Base-by-base conservation (phyloP, 2,888 invertebrate genomes). In the Stenurella melanura region DNA sequence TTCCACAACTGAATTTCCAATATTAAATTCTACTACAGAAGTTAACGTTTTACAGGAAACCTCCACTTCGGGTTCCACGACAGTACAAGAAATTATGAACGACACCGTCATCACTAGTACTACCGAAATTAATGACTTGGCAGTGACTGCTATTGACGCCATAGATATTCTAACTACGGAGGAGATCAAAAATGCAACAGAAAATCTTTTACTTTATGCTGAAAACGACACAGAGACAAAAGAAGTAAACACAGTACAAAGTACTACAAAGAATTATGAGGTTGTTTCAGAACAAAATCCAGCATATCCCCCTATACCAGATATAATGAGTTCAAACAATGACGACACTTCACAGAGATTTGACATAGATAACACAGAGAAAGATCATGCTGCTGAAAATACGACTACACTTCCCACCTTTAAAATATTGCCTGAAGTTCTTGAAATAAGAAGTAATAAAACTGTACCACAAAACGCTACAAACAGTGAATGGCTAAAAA, bases 271-370 rank as follows among this genome's bases (percentile, higher is more conserved):
- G n/a, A 17, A 17, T 11, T 68, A 78, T 34, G 72, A 75, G 3
- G 18, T 81, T 66, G 73, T 84, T 42, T 77, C 83, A 6, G 87
- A 88, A 74, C 85, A 86, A 76, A 92, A 92, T 86, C 92, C 92
- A 0, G 91, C 91, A 3, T 92, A 92, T 86, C 92, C 92, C 1
- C 90, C 90, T 0, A 86, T 92, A 73, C 90, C 91, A 5, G 91
- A 92, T 75, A 90, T 91, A 73, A 90, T 92, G 84, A 90, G 89
- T 76, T 83, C 83, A 7, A 83, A 84, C 60, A 80, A 77, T n/a
- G 84, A 84, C 38, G 83, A 80, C 19, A 73, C 78, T 1, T 78
- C 79, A 19, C 80, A 83, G 26, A 82, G 82, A 69, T 79, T 81
- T 9, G 80, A 81, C 34, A 79, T 79, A 18, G 82, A 81, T 26